Evolutionary conservation across 2,113 vertebrate genomes (phyloP).

Genomic region (Mugil cephalus): DNA sequence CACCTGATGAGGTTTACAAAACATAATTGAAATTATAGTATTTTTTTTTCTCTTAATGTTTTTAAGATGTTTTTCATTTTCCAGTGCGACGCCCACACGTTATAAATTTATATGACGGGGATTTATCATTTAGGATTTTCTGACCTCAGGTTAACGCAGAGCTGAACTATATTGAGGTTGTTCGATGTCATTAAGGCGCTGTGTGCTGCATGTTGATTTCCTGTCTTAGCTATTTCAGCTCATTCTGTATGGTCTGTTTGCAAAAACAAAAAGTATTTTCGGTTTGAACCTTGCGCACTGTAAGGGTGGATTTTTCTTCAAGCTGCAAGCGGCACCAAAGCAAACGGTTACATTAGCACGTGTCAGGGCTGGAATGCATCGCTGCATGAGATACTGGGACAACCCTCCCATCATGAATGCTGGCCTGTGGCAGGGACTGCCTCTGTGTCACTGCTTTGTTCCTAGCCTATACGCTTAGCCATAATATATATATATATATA

Average conservation of each 20-base stretch:
- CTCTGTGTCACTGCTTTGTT: neutral
- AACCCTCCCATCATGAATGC: constrained; percentile 15
- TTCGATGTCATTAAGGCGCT: constrained; percentile 5
- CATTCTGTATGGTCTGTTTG: constrained; percentile 6
- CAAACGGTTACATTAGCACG: constrained; percentile 19
- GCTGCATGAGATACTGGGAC: constrained; percentile 28
- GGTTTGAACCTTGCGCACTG: neutral
- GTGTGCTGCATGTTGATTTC: constrained; percentile 28
- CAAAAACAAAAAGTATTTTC: neutral
- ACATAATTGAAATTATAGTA: too few relatives aligned
- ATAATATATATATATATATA: neutral
- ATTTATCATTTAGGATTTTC: constrained; percentile 1
- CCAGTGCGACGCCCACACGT: neutral
- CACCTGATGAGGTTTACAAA: neutral
- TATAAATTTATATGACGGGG: neutral
- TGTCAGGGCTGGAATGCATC: constrained; percentile 39
- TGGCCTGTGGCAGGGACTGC: neutral
- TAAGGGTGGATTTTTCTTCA: constrained; percentile 3
- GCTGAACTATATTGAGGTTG: constrained; percentile 9
- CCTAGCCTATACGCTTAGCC: neutral
- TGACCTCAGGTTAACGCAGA: constrained; percentile 55
- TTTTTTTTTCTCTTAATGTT: neutral
- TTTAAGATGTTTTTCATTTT: neutral
- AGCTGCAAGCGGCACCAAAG: constrained; percentile 45
- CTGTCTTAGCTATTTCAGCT: neutral